Evolutionary conservation across 2,113 vertebrate genomes (phyloP), one percentile per base, ranked within the genome.

Genomic region (Blennius ocellaris): DNA sequence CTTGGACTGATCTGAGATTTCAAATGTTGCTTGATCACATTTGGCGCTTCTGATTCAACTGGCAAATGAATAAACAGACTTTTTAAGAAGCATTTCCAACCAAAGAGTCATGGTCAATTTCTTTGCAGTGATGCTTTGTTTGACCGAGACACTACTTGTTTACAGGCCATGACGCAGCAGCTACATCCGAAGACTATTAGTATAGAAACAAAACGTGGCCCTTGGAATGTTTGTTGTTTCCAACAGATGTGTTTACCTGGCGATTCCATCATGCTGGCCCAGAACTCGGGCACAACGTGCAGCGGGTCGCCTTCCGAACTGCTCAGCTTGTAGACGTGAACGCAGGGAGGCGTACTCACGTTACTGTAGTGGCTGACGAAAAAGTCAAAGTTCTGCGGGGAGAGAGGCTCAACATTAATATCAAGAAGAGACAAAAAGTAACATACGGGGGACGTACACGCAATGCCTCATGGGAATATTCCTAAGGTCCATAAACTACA

Each of bases 251-350:
- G 64, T n/a, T 80, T 85, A 90, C 97, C 96, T 93, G 97, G 94
- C 0, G 97, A 95, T 81, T 99, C 97, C 97, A 99, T 99, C 97
- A 99, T 96, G 91, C 97, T 99, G 73, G 97, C 97, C 96, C 97
- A 99, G 73, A 98, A 97, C 44, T 96, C 96, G 0, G 97, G 96
- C 50, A 95, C 95, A 85, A 95, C 94, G 92, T 96, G 96, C 40
- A 97, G 90, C 0, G 96, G 95, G 85, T 98, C 96, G 0, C 93
- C 93, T 0, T 97, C 96, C 0, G 95, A 81, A 75, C 95, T 94
- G 0, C 86, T 94, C 87, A 99, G 94, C 85, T 96, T 98, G 92
- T 97, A 99, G 77, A 99, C 94, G 0, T 98, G 97, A 78, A 99
- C 97, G 0, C 97, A 98, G 7, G 97, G 97, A 0, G 97, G 96